These are phyloP conservation scores for Aelia acuminata DNA, from an alignment of 2,888 invertebrate genomes.

Conservation along the genomic window DNA sequence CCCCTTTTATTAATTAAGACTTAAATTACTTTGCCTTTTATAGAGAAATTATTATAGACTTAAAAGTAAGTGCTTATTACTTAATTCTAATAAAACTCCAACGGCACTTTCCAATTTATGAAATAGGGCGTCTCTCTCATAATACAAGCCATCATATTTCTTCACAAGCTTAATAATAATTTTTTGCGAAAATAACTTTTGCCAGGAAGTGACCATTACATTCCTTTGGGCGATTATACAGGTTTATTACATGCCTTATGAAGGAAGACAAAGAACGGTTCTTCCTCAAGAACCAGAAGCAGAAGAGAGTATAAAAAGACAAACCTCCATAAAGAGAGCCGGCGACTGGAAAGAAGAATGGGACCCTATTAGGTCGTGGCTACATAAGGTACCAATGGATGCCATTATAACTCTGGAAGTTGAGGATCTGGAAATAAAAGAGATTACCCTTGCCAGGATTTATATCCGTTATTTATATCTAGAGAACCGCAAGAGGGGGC, in stretches of 20 bases:
- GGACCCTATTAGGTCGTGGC: neutral
- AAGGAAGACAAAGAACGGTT: slow-evolving; percentile 24
- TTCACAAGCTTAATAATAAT: neutral
- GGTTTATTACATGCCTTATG: slow-evolving; percentile 26
- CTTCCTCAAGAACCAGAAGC: slow-evolving; percentile 29
- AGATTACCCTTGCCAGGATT: slow-evolving; percentile 41
- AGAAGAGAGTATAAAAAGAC: slow-evolving; percentile 36
- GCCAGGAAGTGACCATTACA: neutral
- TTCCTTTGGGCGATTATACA: neutral
- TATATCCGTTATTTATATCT: slow-evolving; percentile 32
- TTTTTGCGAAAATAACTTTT: neutral
- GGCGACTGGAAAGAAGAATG: slow-evolving; percentile 39
- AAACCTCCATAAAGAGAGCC: slow-evolving; percentile 37
- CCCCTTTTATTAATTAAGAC: neutral
- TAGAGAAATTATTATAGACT: neutral
- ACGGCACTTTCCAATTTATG: neutral
- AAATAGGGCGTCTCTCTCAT: neutral
- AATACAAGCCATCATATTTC: neutral
- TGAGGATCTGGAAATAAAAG: slow-evolving; percentile 47
- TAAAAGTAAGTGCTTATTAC: neutral
- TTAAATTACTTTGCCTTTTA: neutral
- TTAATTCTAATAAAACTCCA: neutral
- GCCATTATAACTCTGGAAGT: slow-evolving; percentile 48
- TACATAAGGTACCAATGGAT: slow-evolving; percentile 41
- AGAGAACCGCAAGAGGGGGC: neutral